phyloP scores from a whole-genome alignment of 2,113 vertebrate species.

The Poeciliopsis occidentalis region DNA sequence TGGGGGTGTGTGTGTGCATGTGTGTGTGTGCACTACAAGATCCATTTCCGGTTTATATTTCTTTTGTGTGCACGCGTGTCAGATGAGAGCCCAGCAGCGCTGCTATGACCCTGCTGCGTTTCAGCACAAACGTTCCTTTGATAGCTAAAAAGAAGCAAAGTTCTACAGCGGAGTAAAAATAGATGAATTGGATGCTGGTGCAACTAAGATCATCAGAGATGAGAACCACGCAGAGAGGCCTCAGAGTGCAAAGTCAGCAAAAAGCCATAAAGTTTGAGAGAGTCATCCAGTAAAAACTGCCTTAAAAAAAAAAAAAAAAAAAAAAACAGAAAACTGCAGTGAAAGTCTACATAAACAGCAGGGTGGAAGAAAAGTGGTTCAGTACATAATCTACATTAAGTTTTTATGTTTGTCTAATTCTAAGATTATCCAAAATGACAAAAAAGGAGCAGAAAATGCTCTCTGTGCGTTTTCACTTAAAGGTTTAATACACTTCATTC shows the following conservation, averaged over 20 bases:
- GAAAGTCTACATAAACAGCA: not conserved
- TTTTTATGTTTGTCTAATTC: too few relatives aligned
- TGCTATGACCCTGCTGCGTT: not conserved
- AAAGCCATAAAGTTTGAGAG: conserved; percentile 19
- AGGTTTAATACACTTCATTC: too few relatives aligned
- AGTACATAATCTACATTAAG: too few relatives aligned
- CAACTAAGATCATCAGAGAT: conserved; percentile 34
- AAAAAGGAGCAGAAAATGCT: too few relatives aligned
- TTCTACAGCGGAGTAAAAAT: not conserved
- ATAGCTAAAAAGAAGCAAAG: conserved; percentile 9
- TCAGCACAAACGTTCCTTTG: conserved; percentile 15
- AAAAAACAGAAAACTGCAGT: not conserved
- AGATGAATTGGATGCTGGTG: not conserved
- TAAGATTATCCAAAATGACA: too few relatives aligned
- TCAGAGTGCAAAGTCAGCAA: conserved; percentile 36
- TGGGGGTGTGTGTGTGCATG: not conserved
- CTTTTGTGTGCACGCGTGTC: not conserved
- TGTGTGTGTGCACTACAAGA: not conserved
- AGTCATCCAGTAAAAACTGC: not conserved
- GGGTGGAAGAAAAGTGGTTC: not conserved
- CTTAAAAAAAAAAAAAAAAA: not conserved
- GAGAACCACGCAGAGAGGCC: conserved; percentile 10
- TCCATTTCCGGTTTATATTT: not conserved
- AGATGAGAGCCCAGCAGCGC: not conserved
- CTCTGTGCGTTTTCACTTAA: too few relatives aligned